Base-by-base conservation (phyloP, 2,113 vertebrate genomes). In the Seriola rivoliana region DNA sequence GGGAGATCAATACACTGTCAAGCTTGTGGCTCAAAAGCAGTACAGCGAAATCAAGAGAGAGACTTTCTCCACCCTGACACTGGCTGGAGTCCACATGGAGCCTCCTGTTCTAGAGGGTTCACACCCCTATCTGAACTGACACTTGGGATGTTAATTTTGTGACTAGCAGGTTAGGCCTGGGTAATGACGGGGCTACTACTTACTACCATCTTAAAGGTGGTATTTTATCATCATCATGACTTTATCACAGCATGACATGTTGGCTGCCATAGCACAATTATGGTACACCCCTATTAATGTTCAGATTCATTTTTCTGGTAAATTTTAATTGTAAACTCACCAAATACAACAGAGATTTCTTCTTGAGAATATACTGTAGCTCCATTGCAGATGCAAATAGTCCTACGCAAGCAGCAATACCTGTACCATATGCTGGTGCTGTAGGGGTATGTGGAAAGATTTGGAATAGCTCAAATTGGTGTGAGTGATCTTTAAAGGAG, bases 1-100 rank as follows among this genome's bases (percentile, higher is more conserved):
- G 85, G 87, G 81, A 81, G 94, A 96, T 96, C 95, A 93, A 96
- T 96, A 96, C 91, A 84, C 88, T 88, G 91, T 86, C 88, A 81
- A 85, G 91, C 81, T 80, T 78, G 84, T 84, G 81, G 87, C 94
- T 93, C 91, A 93, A 93, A 95, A 93, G 93, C 85, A 91, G 90
- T 67, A 58, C 81, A 77, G 89, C 88, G 81, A 92, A 94, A 94
- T 92, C 92, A 87, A 88, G 86, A 86, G 81, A 84, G 88, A 93
- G 91, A 89, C 92, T 92, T 94, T 92, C 63, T 88, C 75, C 84
- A 68, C 54, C 81, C 85, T 55, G 84, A 72, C 78, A 65, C 78
- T 67, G 89, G 76, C 66, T 81, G 42, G 71, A 88, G 78, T 86
- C 90, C 77, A 85, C 75, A 57, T 55, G 59, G 19, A 85, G 82